A percentile compares a stretch with the other conserved stretches of the same genome.
These are phyloP conservation scores for Pygmarrhopalites habei DNA, from an alignment of 1,140 invertebrate species.

Conservation along the genomic window DNA sequence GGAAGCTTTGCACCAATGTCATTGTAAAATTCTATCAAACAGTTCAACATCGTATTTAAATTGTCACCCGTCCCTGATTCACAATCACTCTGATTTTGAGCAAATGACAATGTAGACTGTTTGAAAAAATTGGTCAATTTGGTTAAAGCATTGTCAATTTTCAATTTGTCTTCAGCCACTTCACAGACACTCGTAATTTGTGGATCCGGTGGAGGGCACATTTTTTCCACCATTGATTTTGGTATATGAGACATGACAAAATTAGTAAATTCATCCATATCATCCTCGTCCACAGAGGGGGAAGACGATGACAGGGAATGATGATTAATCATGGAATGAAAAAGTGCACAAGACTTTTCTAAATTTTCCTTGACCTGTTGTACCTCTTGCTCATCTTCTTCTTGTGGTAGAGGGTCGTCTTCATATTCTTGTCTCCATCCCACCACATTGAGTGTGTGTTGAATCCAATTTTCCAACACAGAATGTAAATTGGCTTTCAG, in stretches of 20 bases:
- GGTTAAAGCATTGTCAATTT: too few relatives aligned
- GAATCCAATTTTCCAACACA: slow-evolving; percentile 29
- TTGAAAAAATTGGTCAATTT: too few relatives aligned
- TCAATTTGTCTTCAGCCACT: too few relatives aligned
- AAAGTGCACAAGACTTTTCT: background rate
- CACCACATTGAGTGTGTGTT: slow-evolving; percentile 12
- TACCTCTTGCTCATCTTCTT: background rate
- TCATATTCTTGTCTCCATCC: slow-evolving; percentile 4
- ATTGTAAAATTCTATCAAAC: background rate
- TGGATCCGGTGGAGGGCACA: too few relatives aligned
- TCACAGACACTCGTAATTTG: too few relatives aligned
- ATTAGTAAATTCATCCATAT: background rate
- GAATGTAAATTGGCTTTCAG: slow-evolving; percentile 15
- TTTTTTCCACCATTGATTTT: slow-evolving; percentile 3
- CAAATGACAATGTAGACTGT: too few relatives aligned
- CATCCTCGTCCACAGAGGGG: too few relatives aligned
- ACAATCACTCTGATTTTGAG: too few relatives aligned
- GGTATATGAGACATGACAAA: background rate
- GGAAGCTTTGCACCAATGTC: background rate
- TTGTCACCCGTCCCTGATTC: too few relatives aligned
- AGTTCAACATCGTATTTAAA: background rate
- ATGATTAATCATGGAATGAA: background rate
- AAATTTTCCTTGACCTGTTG: background rate
- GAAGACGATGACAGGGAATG: too few relatives aligned
- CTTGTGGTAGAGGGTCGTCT: background rate